Evolutionary conservation across 1,140 invertebrate species (phyloP).

Genomic region (Heliothis virescens): DNA sequence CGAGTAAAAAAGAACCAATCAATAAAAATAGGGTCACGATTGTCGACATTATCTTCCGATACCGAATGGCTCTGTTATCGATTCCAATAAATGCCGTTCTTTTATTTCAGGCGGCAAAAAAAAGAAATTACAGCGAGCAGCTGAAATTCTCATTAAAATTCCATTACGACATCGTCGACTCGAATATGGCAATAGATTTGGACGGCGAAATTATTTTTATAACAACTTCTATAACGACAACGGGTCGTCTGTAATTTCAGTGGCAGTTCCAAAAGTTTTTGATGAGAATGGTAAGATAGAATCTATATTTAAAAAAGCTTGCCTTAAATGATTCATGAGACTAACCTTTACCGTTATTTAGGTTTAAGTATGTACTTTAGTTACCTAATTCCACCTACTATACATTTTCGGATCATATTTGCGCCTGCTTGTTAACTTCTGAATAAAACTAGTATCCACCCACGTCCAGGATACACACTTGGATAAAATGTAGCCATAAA

Average conservation of each 20-base stretch:
- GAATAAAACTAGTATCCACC: too few relatives aligned
- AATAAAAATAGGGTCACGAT: conserved; percentile 63
- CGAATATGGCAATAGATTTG: conserved; percentile 67
- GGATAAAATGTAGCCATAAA: too few relatives aligned
- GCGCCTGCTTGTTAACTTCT: too few relatives aligned
- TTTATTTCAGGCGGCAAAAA: conserved; percentile 66
- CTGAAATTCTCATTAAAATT: conserved; percentile 79
- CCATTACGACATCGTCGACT: conserved; percentile 66
- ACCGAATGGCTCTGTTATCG: conserved; percentile 63
- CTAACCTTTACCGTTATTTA: too few relatives aligned
- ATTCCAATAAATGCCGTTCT: conserved; percentile 72
- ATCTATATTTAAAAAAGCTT: background rate
- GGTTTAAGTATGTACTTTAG: too few relatives aligned
- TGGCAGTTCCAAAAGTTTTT: background rate
- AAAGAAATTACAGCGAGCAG: conserved; percentile 69
- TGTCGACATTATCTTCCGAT: conserved; percentile 63
- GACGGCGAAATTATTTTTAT: conserved; percentile 65
- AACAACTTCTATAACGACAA: conserved; percentile 35
- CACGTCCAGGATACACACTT: too few relatives aligned
- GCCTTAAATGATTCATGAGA: too few relatives aligned
- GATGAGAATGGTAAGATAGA: background rate
- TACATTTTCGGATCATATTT: too few relatives aligned
- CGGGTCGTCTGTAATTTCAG: conserved; percentile 33
- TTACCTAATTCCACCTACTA: too few relatives aligned
- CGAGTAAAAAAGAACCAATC: conserved; percentile 48